Percentiles rank a stretch among this genome's conserved stretches.
These are phyloP conservation scores for Sesia apiformis DNA, from an alignment of 2,888 invertebrate genomes.

Conservation along the genomic window DNA sequence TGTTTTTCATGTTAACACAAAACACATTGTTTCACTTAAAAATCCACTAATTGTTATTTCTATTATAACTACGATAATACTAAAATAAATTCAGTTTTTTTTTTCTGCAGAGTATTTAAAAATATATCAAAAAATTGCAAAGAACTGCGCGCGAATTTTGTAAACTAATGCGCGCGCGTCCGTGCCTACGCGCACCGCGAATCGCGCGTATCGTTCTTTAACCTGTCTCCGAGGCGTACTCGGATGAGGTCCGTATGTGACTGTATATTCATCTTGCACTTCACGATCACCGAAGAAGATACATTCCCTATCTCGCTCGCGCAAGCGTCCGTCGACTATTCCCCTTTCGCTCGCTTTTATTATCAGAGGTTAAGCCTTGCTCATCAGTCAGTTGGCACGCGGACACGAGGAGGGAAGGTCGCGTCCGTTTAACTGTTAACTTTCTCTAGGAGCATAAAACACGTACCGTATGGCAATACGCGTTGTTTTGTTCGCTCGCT, in stretches of 20 bases:
- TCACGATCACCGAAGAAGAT: slow-evolving; percentile 72
- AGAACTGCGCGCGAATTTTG: slow-evolving; percentile 15
- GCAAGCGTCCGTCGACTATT: slow-evolving; percentile 19
- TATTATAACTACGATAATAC: slow-evolving; percentile 21
- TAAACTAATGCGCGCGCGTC: slow-evolving; percentile 39
- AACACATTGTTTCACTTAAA: slow-evolving; percentile 21
- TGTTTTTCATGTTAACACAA: slow-evolving; percentile 28
- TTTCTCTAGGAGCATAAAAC: slow-evolving; percentile 57
- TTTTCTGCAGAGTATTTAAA: too few relatives aligned
- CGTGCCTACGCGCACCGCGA: slow-evolving; percentile 55
- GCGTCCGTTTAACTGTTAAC: slow-evolving; percentile 51
- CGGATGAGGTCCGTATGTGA: slow-evolving; percentile 71
- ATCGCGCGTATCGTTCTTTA: slow-evolving; percentile 53
- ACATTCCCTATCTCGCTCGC: slow-evolving; percentile 46
- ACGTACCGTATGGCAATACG: slow-evolving; percentile 47
- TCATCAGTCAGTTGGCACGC: slow-evolving; percentile 69
- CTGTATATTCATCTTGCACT: slow-evolving; percentile 72
- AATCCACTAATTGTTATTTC: slow-evolving; percentile 2
- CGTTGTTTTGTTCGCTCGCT: slow-evolving; percentile 42
- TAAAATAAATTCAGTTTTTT: slow-evolving; percentile 13
- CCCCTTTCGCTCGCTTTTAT: slow-evolving; percentile 56
- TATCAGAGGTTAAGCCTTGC: slow-evolving; percentile 70
- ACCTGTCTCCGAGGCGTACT: slow-evolving; percentile 61
- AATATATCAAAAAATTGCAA: slow-evolving; percentile 18
- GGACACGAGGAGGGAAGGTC: slow-evolving; percentile 62